Conservation (phyloP, 2,888 invertebrate species). For the Tridacna gigas region DNA sequence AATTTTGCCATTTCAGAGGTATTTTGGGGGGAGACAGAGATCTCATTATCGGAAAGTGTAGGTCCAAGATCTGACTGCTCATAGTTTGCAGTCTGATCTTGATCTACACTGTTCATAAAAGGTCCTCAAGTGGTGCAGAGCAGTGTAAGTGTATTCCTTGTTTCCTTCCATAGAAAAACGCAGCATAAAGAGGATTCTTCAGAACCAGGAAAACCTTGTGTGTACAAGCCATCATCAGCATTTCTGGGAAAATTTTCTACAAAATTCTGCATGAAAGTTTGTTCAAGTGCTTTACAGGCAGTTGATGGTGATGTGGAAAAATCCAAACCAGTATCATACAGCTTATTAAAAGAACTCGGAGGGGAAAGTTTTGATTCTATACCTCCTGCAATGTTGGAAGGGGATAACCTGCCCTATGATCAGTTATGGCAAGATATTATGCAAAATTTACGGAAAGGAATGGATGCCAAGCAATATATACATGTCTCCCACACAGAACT, state of each 20-base stretch:
- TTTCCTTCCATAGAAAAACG: too few species aligned
- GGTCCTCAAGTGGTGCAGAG: too few species aligned
- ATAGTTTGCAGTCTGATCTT: too few species aligned
- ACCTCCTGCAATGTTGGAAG: slow-evolving; percentile 41
- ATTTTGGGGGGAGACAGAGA: too few species aligned
- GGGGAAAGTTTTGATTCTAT: slow-evolving; percentile 40
- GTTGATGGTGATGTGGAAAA: slow-evolving; percentile 55
- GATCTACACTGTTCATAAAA: too few species aligned
- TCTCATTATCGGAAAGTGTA: too few species aligned
- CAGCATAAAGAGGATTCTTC: not conserved
- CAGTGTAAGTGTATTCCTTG: too few species aligned
- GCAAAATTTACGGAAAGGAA: slow-evolving; percentile 74
- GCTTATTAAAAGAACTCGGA: slow-evolving; percentile 46
- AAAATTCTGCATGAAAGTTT: slow-evolving; percentile 64
- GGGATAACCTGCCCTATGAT: slow-evolving; percentile 69
- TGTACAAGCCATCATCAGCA: slow-evolving; percentile 38
- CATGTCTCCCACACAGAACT: slow-evolving; percentile 75
- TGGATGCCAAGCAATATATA: slow-evolving; percentile 70
- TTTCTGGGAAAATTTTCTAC: slow-evolving; percentile 62
- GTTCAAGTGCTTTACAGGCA: slow-evolving; percentile 57
- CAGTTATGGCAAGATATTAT: slow-evolving; percentile 79
- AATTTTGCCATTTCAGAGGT: too few species aligned
- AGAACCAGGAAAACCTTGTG: not conserved
- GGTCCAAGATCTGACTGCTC: too few species aligned
- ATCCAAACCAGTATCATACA: slow-evolving; percentile 47